Evolutionary conservation across 1,140 invertebrate genomes (phyloP).

Genomic region (Acyrthosiphon pisum): DNA sequence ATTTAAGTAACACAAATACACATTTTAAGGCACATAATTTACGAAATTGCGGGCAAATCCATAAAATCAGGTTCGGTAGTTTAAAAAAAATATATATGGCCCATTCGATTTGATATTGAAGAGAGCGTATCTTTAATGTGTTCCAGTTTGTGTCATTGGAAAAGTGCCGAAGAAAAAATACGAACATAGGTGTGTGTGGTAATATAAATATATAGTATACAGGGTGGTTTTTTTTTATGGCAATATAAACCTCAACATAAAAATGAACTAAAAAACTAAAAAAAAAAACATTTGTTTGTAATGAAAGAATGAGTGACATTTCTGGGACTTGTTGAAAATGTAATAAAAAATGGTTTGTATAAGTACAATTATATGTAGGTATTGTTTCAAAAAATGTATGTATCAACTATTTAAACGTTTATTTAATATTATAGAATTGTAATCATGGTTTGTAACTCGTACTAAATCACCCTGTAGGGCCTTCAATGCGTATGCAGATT

Average conservation of each 20-base stretch:
- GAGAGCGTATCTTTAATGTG: not conserved
- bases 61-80: not conserved
- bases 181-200: not conserved
- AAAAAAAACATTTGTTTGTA: not conserved
- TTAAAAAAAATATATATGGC: conserved; percentile 11
- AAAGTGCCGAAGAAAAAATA: not conserved
- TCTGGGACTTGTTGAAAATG: too few species aligned
- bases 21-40: not conserved
- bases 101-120: not conserved
- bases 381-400: not conserved
- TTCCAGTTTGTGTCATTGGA: not conserved
- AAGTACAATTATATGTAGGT: rapidly evolving
- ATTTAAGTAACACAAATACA: not conserved
- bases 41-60: not conserved
- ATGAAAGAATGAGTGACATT: too few species aligned
- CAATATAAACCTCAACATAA: not conserved
- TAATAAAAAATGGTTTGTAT: not conserved
- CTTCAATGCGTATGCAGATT: not conserved
- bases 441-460: too few species aligned
- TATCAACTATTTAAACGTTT: not conserved
- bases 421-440: too few species aligned
- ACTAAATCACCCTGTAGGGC: not conserved
- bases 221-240: not conserved
- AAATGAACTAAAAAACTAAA: not conserved
- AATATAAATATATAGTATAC: not conserved